phyloP scores from a whole-genome alignment of 2,888 invertebrate genomes.

The Diaphora mendica region DNA sequence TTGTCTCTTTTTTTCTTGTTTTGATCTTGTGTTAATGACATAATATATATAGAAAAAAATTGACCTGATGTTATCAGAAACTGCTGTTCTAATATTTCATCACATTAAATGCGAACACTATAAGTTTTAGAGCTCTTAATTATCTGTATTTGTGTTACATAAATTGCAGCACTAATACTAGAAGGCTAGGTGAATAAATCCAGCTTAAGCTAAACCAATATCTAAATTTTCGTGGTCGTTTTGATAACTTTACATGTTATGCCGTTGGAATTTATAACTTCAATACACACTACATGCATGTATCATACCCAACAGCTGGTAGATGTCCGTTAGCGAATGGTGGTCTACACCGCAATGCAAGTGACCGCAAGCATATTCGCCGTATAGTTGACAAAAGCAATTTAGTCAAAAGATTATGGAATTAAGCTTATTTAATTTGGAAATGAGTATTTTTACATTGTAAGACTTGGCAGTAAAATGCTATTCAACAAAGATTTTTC shows the following conservation, averaged over 20 bases:
- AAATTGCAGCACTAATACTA: background rate
- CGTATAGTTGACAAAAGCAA: background rate
- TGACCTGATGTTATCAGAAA: background rate
- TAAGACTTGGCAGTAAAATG: background rate
- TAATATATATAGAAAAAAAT: background rate
- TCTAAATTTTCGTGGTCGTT: background rate
- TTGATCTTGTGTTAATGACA: conserved; percentile 5
- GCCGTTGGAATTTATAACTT: background rate
- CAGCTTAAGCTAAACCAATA: background rate
- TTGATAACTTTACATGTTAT: background rate
- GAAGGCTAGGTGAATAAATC: background rate
- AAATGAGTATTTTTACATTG: background rate
- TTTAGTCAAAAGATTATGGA: conserved; percentile 9
- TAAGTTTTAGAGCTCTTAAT: background rate
- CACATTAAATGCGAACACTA: background rate
- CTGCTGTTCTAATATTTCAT: background rate
- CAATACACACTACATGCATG: conserved; percentile 1
- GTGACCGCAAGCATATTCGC: conserved; percentile 9
- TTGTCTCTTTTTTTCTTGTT: conserved; percentile 39
- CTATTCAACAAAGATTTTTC: background rate
- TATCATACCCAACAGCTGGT: conserved; percentile 12
- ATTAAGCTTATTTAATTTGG: background rate
- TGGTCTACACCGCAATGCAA: conserved; percentile 5
- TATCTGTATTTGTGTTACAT: background rate
- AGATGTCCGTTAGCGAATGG: conserved; percentile 11